These are phyloP conservation scores for Antechinus stuartii DNA, from an alignment of 2,113 vertebrate species.

Conservation along the genomic window DNA sequence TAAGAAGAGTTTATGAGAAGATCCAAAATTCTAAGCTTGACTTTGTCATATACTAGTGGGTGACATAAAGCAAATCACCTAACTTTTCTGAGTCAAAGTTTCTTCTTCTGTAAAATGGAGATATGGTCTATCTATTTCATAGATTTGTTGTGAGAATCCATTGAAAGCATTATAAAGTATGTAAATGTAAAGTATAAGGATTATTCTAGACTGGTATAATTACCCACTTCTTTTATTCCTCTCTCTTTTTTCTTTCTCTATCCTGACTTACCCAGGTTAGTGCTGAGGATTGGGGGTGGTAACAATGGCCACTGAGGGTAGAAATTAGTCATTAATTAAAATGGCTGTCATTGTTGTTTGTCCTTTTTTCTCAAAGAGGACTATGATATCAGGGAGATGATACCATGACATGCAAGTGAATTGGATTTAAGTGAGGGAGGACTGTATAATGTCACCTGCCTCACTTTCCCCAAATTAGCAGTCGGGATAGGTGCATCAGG, in stretches of 20 bases:
- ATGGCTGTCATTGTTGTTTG: not conserved
- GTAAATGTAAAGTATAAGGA: not conserved
- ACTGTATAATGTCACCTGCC: no score
- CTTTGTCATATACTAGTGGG: not conserved
- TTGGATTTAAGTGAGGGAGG: no score
- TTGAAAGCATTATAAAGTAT: not conserved
- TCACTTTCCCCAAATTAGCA: not conserved
- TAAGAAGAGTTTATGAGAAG: not conserved
- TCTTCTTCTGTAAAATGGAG: not conserved
- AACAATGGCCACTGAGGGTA: not conserved
- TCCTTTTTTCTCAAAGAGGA: no score
- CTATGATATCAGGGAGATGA: no score
- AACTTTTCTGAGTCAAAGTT: not conserved
- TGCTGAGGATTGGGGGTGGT: not conserved
- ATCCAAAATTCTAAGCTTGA: not conserved
- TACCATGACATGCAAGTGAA: no score
- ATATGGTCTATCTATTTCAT: not conserved
- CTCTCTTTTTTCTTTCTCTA: not conserved
- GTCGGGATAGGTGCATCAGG: not conserved
- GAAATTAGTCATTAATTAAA: not conserved
- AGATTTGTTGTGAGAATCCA: not conserved
- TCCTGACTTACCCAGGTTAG: not conserved
- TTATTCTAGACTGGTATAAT: not conserved
- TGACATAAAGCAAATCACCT: not conserved
- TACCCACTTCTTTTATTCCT: not conserved